Base-by-base conservation (phyloP, 2,888 invertebrate genomes). In the Bursaphelenchus okinawaensis region DNA sequence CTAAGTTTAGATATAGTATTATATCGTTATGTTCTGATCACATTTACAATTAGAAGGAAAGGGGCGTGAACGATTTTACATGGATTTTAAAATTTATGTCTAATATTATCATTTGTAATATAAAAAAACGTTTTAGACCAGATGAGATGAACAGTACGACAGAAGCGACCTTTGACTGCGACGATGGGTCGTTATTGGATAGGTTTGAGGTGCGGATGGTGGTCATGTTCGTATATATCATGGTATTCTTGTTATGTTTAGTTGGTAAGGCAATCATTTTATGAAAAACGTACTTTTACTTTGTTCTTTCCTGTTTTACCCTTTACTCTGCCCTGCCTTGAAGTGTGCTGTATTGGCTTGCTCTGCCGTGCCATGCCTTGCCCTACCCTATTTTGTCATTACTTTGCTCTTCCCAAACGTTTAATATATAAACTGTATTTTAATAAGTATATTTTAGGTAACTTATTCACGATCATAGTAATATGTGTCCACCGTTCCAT, bases 391-490 rank as follows among this genome's bases (percentile, higher is more conserved):
- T 4, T 40, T 40, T 4, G 40, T 40, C 6, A 1, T 24, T n/a
- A n/a, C 19, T 23, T 54, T 54, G 1, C 6, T 6, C 6, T 23
- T 26, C 54, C 54, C 54, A 16, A 1, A 54, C 19, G n/a, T 54
- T 24, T 26, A 1, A 54, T 4, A 12, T 54, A 6, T 24, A 54
- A 54, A 26, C 12, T 3, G 1, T 54, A 54, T 54, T 54, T 54
- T 16, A 19, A 40, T 19, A 16, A 16, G n/a, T n/a, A n/a, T n/a
- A 9, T 52, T 88, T 12, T 87, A 92, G 92, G 92, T 3, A 92
- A 92, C 83, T 85, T 91, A 52, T 87, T 92, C 75, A 92, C 93
- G 62, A 90, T 93, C 71, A 86, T 91, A 65, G 92, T 92, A 67
- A 91, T 93, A 65, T 89, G 89, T 6, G 83, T 90, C 68, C 92